Evolutionary conservation across 2,888 invertebrate genomes (phyloP), one percentile per base, ranked within the genome.

Genomic region (Phortica okadai): DNA sequence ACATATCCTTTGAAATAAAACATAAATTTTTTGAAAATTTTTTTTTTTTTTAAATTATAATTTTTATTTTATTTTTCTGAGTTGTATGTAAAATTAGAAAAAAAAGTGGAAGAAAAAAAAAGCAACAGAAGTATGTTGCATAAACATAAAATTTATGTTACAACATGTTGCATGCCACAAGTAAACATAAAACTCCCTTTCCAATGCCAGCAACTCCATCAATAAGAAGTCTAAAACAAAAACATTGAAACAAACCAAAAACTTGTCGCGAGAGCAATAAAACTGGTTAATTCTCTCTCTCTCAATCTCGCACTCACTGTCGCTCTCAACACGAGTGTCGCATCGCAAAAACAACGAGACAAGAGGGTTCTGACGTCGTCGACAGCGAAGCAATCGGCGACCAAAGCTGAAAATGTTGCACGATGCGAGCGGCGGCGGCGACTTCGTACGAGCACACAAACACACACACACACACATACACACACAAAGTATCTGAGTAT

Each of bases 131-230:
- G 2, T 3, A 50, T 50, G 8, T 50, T 50, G 10, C 8, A 0
- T 50, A 11, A 50, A 2, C 50, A 14, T 14, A 3, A 50, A 50
- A 6, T 50, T 14, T 50, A 50, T 50, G 50, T 50, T 50, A 3
- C 50, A 50, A 50, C 50, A 50, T 50, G 50, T 50, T 50, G 50
- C 50, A 2, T 2, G 10, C 2, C 45, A 33, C 33, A 33, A 33
- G 33, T 33, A 33, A 50, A 42, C 69, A 69, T 45, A 16, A 69
- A 69, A 21, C 50, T 50, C 16, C 44, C 16, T 69, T 69, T 69
- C 69, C 69, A 69, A 69, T 25, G 45, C 7, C 11, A 69, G 21
- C 8, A 69, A 69, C 69, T 69, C 25, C 69, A 69, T 45, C 45
- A n/a, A 69, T n/a, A 42, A 21, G 45, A 42, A 69, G 21, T 3